Percentiles rank a stretch among this genome's conserved stretches.
phyloP scores from a whole-genome alignment of 2,888 invertebrate species.

The Synergus gifuensis region DNA sequence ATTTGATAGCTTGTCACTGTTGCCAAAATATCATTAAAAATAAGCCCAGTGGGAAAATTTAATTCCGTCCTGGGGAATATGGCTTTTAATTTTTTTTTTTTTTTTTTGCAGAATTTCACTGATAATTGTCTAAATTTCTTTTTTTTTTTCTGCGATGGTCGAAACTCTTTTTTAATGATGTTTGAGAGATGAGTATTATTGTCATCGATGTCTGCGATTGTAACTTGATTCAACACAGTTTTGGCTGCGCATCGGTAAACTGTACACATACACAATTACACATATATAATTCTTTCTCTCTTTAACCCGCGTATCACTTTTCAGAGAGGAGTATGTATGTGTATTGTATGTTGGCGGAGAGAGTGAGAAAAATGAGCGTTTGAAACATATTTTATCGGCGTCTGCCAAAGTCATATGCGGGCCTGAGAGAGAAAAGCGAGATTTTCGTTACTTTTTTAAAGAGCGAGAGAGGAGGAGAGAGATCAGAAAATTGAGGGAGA shows the following conservation, averaged over 20 bases:
- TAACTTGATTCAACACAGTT: neutral
- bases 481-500: conserved; percentile 46
- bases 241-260: conserved; percentile 48
- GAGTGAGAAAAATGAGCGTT: conserved; percentile 5
- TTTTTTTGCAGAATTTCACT: conserved; percentile 13
- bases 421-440: conserved; percentile 50
- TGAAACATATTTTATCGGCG: conserved; percentile 31
- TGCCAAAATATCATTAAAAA: neutral
- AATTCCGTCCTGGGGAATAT: neutral
- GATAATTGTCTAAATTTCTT: neutral
- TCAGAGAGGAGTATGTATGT: conserved; percentile 21
- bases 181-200: conserved; percentile 44
- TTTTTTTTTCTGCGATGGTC: neutral
- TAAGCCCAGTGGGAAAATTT: neutral
- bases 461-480: conserved; percentile 50
- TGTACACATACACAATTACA: conserved; percentile 53
- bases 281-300: conserved; percentile 58
- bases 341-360: conserved; percentile 16
- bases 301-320: conserved; percentile 50
- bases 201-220: conserved; percentile 8
- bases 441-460: conserved; percentile 59
- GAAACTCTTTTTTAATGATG: neutral
- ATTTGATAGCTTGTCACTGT: neutral
- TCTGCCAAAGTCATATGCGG: conserved; percentile 50
- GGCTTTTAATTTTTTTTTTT: too few species aligned